Conservation (phyloP, 2,888 invertebrate species). For the Habroteleia sp. region DNA sequence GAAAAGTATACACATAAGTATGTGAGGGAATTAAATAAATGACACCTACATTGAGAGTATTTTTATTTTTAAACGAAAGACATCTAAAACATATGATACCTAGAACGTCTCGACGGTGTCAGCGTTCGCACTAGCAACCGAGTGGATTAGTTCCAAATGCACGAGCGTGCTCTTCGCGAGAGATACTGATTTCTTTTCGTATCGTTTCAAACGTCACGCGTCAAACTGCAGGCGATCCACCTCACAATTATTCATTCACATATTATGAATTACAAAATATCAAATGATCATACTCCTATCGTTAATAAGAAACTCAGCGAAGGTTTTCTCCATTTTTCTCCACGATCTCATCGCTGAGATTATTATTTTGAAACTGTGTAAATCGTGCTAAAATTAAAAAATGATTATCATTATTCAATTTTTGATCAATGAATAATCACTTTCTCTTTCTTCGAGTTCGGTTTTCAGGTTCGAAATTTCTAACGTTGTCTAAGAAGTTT, state of each 20-base stretch:
- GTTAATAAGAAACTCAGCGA: conserved; percentile 14
- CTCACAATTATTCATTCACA: conserved; percentile 29
- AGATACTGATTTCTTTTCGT: conserved; percentile 35
- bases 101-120: conserved; percentile 24
- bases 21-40: background rate
- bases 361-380: background rate
- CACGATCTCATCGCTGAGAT: background rate
- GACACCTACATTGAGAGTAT: too few species aligned
- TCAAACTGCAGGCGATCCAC: conserved; percentile 38
- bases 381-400: background rate
- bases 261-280: conserved; percentile 31
- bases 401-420: background rate
- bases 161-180: conserved; percentile 43
- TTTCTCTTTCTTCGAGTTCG: too few species aligned
- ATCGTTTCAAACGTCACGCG: conserved; percentile 19
- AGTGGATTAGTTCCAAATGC: conserved; percentile 58
- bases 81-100: conserved; percentile 26
- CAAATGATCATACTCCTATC: conserved; percentile 27
- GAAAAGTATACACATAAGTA: too few species aligned
- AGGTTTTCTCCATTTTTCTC: conserved; percentile 2
- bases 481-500: too few species aligned
- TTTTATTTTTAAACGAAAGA: conserved; percentile 12
- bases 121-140: conserved; percentile 20
- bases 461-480: too few species aligned
- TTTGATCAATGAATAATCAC: background rate